Base-by-base conservation (phyloP, 2,888 invertebrate species). In the Hyposoter dolosus region DNA sequence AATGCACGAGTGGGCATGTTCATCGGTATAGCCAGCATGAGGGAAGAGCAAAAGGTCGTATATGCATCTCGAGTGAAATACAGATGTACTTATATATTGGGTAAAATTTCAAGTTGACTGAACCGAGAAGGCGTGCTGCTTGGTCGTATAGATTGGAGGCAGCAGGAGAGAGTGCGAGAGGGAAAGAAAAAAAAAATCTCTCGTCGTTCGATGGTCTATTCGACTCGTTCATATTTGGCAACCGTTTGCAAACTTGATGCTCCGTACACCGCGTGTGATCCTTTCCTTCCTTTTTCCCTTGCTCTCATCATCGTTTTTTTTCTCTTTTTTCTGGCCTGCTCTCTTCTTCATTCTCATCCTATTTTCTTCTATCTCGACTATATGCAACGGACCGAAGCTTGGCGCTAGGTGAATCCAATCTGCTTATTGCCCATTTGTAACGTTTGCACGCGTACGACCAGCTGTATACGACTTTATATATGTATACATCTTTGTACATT, bases 381-480 rank as follows among this genome's bases (percentile, higher is more conserved):
- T 71, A 68, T 81, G 80, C 72, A 81, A 75, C 65, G 79, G 60
- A 74, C 75, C 75, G 75, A 50, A 82, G 86, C 82, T 86, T 88
- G 86, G 87, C 87, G 84, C 84, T 88, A 87, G 88, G 88, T 88
- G 90, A 90, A 90, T 91, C 90, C 91, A 92, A 91, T 92, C 90
- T 90, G 89, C 91, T 91, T 91, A 92, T 91, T 91, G 91, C 90
- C 90, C 89, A 88, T 91, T 91, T 90, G 89, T 90, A 89, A 89
- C 89, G 90, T 89, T 88, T 88, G 85, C 86, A 75, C 87, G 85
- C 83, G 80, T 65, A 77, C 84, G 74, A 69, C 74, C 83, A 81
- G 45, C 76, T 72, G 77, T 81, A 75, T 40, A 69, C 23, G 60
- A 50, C 28, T 28, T 47, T 45, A 43, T 56, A 43, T 56, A 60